phyloP scores from a whole-genome alignment of 2,113 vertebrate genomes.

The Colaptes auratus region DNA sequence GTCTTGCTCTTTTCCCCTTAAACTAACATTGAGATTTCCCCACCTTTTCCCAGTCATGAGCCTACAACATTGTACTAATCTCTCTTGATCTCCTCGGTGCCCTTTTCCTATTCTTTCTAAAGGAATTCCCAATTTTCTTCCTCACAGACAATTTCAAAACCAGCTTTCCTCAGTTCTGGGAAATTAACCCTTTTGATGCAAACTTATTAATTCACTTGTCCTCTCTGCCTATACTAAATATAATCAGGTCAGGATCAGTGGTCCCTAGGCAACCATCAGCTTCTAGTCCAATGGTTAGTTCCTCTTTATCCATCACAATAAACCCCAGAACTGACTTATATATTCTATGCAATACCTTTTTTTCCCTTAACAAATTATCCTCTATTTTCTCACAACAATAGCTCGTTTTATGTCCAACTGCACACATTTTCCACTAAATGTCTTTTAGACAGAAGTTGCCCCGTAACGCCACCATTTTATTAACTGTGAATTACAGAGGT shows the following conservation, averaged over 20 bases:
- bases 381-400: slow-evolving; percentile 47
- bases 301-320: slow-evolving; percentile 22
- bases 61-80: neutral
- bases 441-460: slow-evolving; percentile 35
- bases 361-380: slow-evolving; percentile 21
- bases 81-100: neutral
- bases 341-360: neutral
- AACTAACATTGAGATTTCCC: neutral
- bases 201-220: neutral
- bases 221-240: slow-evolving; percentile 19
- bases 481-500: slow-evolving; percentile 56
- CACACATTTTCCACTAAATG: slow-evolving; percentile 17
- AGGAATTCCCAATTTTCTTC: neutral
- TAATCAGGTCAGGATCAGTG: slow-evolving; percentile 21
- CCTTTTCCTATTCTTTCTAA: neutral
- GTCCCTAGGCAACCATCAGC: slow-evolving; percentile 40
- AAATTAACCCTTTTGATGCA: slow-evolving; percentile 15
- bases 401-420: slow-evolving; percentile 43
- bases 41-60: neutral
- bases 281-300: slow-evolving; percentile 28
- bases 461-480: slow-evolving; percentile 42
- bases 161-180: neutral
- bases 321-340: neutral
- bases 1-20: neutral
- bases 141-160: neutral